phyloP scores from a whole-genome alignment of 2,797 vertebrate species.

The Anas acuta region DNA sequence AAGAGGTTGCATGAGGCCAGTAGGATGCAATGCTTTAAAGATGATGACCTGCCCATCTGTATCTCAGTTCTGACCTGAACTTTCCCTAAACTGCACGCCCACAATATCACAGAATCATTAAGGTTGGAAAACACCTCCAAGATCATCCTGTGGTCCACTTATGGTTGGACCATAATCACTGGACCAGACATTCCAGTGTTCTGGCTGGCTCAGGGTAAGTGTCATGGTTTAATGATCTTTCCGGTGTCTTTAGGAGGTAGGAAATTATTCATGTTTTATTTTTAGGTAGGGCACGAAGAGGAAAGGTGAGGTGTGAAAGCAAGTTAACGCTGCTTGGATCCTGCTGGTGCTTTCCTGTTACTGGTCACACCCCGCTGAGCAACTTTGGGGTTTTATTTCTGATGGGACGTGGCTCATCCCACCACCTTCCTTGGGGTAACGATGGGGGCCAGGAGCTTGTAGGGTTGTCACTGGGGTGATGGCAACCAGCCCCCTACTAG shows the following conservation, averaged over 20 bases:
- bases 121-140: too few relatives aligned
- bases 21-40: rapidly evolving
- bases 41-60: neutral
- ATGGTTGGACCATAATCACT: too few relatives aligned
- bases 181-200: neutral
- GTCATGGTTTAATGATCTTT: neutral
- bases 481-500: neutral
- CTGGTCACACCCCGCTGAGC: neutral
- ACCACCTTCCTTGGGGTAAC: neutral
- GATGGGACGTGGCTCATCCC: too few relatives aligned
- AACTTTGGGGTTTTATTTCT: neutral
- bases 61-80: neutral
- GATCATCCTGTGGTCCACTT: too few relatives aligned
- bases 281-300: neutral
- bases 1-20: neutral
- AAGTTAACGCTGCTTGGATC: neutral
- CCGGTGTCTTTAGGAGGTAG: neutral
- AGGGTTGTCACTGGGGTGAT: neutral
- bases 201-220: neutral
- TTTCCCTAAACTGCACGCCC: rapidly evolving
- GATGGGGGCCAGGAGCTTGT: neutral
- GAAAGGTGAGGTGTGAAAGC: neutral
- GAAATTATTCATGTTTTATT: neutral
- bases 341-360: neutral
- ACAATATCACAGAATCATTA: too few relatives aligned